These are phyloP conservation scores for Pristionchus pacificus DNA, from an alignment of 1,140 invertebrate genomes.

Conservation along the genomic window DNA sequence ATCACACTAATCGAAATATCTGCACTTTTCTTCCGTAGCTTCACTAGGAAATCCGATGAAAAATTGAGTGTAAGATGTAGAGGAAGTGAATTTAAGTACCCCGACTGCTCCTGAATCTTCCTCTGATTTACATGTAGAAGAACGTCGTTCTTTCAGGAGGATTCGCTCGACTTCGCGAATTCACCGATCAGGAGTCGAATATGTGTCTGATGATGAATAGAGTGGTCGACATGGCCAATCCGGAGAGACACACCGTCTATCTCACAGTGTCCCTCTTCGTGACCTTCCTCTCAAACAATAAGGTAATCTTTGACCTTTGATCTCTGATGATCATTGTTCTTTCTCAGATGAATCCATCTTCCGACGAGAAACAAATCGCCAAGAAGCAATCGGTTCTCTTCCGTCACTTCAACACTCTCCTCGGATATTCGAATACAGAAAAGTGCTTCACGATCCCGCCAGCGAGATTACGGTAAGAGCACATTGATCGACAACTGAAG, in stretches of 20 bases:
- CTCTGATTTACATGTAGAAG: slow-evolving; percentile 6
- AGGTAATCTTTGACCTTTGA: too few species aligned
- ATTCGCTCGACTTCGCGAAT: slow-evolving; percentile 59
- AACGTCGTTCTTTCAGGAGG: slow-evolving; percentile 22
- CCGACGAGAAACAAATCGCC: slow-evolving; percentile 36
- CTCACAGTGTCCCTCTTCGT: slow-evolving; percentile 89
- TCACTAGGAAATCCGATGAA: too few species aligned
- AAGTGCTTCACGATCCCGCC: slow-evolving; percentile 84
- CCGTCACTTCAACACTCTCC: slow-evolving; percentile 81
- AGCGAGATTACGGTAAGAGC: slow-evolving; percentile 71
- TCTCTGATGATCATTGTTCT: too few species aligned
- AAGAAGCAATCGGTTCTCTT: slow-evolving; percentile 68
- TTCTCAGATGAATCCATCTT: slow-evolving; percentile 63
- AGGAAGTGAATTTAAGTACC: slow-evolving; percentile 6
- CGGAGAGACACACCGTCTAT: slow-evolving; percentile 90
- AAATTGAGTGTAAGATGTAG: too few species aligned
- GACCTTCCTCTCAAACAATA: slow-evolving; percentile 67
- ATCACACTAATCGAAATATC: too few species aligned
- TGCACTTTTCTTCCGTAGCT: too few species aligned
- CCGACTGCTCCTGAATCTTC: slow-evolving; percentile 1
- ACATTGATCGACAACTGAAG: background rate
- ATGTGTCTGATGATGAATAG: slow-evolving; percentile 63
- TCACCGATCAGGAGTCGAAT: slow-evolving; percentile 64
- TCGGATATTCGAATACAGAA: slow-evolving; percentile 88
- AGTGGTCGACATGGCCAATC: slow-evolving; percentile 85